Evolutionary conservation across 1,140 invertebrate species (phyloP), one percentile per base, ranked within the genome.

Genomic region (Penaeus chinensis): DNA sequence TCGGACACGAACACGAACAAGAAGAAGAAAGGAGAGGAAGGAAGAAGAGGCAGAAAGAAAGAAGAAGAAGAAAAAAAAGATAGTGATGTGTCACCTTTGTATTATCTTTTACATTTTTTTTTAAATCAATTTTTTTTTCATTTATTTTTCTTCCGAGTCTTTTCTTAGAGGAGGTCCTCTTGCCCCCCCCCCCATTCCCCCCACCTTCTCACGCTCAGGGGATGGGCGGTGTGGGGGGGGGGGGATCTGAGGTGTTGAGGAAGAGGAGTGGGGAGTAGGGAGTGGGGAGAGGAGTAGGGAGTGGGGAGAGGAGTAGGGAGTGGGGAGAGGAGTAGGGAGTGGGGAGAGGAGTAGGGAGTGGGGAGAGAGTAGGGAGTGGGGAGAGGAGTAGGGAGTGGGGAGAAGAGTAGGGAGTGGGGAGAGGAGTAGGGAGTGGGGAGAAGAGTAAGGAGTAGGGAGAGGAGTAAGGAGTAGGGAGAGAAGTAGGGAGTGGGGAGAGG

Each of bases 31-130:
- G 42, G 22, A 24, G 22, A 71, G 42, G 42, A 24, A 69, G n/a
- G 63, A 60, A 66, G 32, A 82, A 60, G 37, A 27, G 32, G 81
- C 69, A 27, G 27, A 27, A 65, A 62, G 69, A 27, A 82, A 62
- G 42, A 63, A 66, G 81, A 82, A 60, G 42, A 32, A 66, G 81
- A 69, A 60, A 66, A 62, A 82, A 32, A 66, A 10, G 32, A 66
- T 27, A 42, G 32, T 37, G 32, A 82, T 19, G 32, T 42, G 37
- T 42, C 37, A 42, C 37, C 37, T 42, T 42, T 8, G 37, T 8
- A 3, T 42, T 42, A 42, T 42, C 37, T 42, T 42, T 42, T 4
- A 42, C 37, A 7, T 42, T 8, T 8, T 42, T 42, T 42, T 42
- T 42, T 37, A 2, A 4, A 42, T 42, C 7, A 2, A 42, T 42